Conservation (phyloP, 2,888 invertebrate species). For the Drosophila anomalipes region DNA sequence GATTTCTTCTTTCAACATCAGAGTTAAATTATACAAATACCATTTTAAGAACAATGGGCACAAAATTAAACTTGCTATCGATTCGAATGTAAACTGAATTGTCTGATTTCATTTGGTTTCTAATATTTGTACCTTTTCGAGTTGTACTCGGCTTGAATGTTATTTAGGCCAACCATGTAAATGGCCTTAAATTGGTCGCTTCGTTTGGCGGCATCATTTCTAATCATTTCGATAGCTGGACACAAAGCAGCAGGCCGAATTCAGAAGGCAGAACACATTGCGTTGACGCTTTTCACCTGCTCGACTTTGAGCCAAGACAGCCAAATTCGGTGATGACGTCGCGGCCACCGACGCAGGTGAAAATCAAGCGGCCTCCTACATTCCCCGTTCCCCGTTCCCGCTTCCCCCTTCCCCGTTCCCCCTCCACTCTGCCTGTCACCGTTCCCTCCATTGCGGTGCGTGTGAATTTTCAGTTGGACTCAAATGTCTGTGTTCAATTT, state of each 20-base stretch:
- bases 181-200: conserved; percentile 60
- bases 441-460: conserved; percentile 46
- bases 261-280: neutral
- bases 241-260: conserved; percentile 3
- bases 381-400: neutral
- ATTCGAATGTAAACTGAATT: neutral
- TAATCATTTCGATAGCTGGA: conserved; percentile 3
- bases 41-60: neutral
- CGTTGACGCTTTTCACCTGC: conserved; percentile 70
- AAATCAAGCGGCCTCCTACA: conserved; percentile 43
- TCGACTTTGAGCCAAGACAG: conserved; percentile 22
- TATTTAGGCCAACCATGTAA: conserved; percentile 58
- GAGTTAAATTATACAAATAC: neutral
- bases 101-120: neutral
- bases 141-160: conserved; percentile 33
- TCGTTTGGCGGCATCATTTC: conserved; percentile 32
- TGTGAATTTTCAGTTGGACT: conserved; percentile 72
- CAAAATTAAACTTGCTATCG: neutral
- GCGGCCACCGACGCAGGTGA: conserved; percentile 71
- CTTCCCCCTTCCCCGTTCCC: neutral
- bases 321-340: conserved; percentile 65
- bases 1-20: neutral
- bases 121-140: neutral
- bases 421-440: conserved; percentile 6
- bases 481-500: conserved; percentile 54